Percentiles rank a stretch among this genome's conserved stretches.
Evolutionary conservation across 2,113 vertebrate genomes (phyloP).

Genomic region (Sinosuthora webbiana): DNA sequence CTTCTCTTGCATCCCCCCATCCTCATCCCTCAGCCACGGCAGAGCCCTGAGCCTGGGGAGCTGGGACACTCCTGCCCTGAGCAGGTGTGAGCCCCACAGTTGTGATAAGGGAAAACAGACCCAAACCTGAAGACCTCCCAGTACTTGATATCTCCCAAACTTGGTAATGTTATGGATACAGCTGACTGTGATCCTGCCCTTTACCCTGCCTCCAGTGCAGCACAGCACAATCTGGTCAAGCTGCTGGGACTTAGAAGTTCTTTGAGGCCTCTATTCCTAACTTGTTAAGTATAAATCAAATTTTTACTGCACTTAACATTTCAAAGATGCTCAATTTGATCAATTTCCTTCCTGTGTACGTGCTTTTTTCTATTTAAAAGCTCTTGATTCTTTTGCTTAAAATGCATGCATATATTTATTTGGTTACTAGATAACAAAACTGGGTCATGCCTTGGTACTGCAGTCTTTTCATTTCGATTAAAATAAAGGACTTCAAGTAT

Average conservation of each 20-base stretch:
- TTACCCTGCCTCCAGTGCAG: neutral
- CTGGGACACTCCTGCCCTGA: neutral
- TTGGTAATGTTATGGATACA: neutral
- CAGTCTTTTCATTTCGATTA: neutral
- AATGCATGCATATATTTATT: neutral
- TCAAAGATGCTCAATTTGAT: neutral
- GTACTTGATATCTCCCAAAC: neutral
- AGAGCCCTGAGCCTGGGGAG: neutral
- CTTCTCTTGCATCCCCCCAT: neutral
- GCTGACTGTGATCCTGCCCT: neutral
- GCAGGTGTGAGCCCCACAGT: rapidly evolving
- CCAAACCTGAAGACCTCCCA: neutral
- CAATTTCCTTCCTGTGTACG: neutral
- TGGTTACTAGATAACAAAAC: neutral
- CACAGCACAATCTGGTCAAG: neutral
- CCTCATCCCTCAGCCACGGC: neutral
- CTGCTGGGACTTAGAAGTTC: neutral
- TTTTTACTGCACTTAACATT: neutral
- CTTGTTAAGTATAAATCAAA: neutral
- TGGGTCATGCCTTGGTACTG: neutral
- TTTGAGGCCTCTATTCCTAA: neutral
- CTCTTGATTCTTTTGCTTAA: neutral
- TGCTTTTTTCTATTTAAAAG: neutral
- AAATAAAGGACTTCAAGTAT: neutral
- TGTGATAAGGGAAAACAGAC: neutral